These are phyloP conservation scores for Eidolon helvum DNA, from an alignment of 2,113 vertebrate species.

Conservation along the genomic window DNA sequence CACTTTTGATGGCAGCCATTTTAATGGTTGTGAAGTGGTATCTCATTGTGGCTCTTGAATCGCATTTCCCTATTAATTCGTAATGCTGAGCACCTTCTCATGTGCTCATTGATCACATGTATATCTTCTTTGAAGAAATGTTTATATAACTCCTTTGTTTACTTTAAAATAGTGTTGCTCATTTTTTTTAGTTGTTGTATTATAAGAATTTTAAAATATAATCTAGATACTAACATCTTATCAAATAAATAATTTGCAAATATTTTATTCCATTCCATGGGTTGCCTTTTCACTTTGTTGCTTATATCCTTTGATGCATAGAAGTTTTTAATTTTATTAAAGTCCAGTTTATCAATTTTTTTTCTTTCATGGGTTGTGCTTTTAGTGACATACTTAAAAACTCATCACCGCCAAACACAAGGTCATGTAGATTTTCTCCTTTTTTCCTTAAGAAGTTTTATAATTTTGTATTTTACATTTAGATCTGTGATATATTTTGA, in stretches of 20 bases:
- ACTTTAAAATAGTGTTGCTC: neutral
- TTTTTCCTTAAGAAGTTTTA: neutral
- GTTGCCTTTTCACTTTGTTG: neutral
- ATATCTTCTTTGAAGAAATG: neutral
- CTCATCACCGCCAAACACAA: neutral
- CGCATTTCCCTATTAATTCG: neutral
- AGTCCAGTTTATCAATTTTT: neutral
- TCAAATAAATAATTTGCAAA: neutral
- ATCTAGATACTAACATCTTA: neutral
- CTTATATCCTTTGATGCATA: neutral
- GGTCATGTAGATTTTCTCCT: neutral
- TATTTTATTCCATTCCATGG: neutral
- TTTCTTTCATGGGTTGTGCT: neutral
- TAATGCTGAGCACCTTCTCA: neutral
- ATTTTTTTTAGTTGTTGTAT: neutral
- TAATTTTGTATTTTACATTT: neutral
- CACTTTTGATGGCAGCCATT: neutral
- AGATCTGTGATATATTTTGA: neutral
- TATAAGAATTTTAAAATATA: neutral
- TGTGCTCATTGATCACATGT: neutral
- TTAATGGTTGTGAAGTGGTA: neutral
- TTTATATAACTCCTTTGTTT: neutral
- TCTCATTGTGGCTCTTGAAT: neutral
- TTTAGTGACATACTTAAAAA: neutral
- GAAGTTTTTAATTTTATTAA: neutral